Evolutionary conservation across 2,888 invertebrate genomes (phyloP), one percentile per base, ranked within the genome.

Genomic region (Sepiola atlantica): DNA sequence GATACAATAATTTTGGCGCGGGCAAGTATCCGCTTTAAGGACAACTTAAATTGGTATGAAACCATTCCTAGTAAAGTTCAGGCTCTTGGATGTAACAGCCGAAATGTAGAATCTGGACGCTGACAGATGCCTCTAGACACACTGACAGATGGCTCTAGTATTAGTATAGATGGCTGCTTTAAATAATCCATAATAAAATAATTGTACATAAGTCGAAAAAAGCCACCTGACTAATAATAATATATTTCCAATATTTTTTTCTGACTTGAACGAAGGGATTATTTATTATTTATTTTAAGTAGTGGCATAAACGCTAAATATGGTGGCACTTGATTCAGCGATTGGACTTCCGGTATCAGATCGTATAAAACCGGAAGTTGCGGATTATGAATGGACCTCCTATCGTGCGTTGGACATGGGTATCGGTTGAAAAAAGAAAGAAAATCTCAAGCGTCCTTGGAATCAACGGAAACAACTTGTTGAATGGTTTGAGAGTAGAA

Each of bases 311-410:
- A 32, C n/a, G 32, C 77, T 77, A 77, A 77, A 77, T 77, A 77
- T 77, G 77, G 77, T n/a, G n/a, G 77, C 18, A 77, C 77, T 77
- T 77, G 77, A 77, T 77, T 77, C n/a, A 77, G 32, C 77, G 77
- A 77, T n/a, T n/a, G 77, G 77, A 77, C 77, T 77, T 77, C 77
- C 77, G 77, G 77, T 77, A 77, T 77, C 32, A 77, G n/a, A n/a
- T n/a, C n/a, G 16, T 14, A 32, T 14, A 77, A 77, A 77, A 28
- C n/a, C 77, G 77, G 77, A 77, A 77, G n/a, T 32, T 77, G 77
- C 16, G 77, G 77, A 77, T 77, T 77, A 77, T 77, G 77, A 77
- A 77, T 77, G 77, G 77, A n/a, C 77, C 77, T 32, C 77, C 77
- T 77, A n/a, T 77, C 12, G 77, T 10, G 77, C 32, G 32, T 77